Conservation (phyloP, 2,888 invertebrate species). For the Tholera decimalis region DNA sequence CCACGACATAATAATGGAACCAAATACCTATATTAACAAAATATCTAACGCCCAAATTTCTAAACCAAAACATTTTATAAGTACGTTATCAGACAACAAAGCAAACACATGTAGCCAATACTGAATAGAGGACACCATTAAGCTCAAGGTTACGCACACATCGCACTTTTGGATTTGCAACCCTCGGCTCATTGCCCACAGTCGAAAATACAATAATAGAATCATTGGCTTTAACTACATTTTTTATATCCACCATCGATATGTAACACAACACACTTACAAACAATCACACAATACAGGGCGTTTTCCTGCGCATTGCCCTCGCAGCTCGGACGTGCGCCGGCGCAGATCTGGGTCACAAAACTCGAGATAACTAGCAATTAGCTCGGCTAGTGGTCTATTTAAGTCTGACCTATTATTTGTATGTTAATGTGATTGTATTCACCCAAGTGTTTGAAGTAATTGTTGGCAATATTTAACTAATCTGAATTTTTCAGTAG, state of each 20-base stretch:
- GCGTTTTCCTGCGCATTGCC: slow-evolving; percentile 63
- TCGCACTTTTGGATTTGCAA: background rate
- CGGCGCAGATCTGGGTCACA: slow-evolving; percentile 54
- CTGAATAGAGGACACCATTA: slow-evolving; percentile 8
- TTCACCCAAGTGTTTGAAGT: background rate
- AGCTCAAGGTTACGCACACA: slow-evolving; percentile 30
- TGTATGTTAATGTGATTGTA: slow-evolving; percentile 4
- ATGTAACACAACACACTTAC: background rate
- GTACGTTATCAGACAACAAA: slow-evolving; percentile 19
- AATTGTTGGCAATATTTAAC: background rate
- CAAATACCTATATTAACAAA: slow-evolving; percentile 13
- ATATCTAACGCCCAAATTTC: background rate
- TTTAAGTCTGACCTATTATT: slow-evolving; percentile 17
- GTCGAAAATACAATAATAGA: background rate
- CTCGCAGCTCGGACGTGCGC: slow-evolving; percentile 47
- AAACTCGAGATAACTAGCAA: slow-evolving; percentile 54
- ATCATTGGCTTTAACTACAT: background rate
- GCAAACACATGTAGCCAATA: background rate
- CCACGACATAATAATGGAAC: background rate
- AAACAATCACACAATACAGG: slow-evolving; percentile 18
- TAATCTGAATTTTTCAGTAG: background rate
- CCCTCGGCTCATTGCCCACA: background rate
- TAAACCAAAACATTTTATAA: slow-evolving; percentile 20
- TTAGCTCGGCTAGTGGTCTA: slow-evolving; percentile 33
- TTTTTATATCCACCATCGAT: background rate